Evolutionary conservation across 2,888 invertebrate genomes (phyloP).

Genomic region (Scrobipalpa atriplicella): DNA sequence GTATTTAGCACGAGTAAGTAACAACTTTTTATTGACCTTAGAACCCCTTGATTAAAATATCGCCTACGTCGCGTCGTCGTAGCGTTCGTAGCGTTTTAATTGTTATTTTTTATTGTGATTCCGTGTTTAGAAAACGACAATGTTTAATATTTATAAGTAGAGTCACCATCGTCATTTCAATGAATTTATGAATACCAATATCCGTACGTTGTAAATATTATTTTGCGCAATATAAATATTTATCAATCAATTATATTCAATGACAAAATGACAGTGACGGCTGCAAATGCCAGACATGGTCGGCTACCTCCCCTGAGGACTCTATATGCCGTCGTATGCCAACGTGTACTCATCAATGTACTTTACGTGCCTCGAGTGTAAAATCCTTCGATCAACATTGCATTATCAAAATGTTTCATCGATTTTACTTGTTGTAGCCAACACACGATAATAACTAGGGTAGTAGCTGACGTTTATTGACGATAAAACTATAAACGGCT

Average conservation of each 20-base stretch:
- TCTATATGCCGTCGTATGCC: constrained; percentile 5
- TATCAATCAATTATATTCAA: constrained; percentile 12
- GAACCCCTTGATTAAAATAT: no score
- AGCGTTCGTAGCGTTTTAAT: neutral
- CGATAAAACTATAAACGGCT: constrained; percentile 37
- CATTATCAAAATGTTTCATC: constrained; percentile 13
- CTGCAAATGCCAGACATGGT: neutral
- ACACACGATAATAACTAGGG: constrained; percentile 19
- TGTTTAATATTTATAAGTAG: neutral
- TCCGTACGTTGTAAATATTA: constrained; percentile 13
- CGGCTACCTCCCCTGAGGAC: neutral
- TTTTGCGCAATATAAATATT: constrained; percentile 10
- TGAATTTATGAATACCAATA: constrained; percentile 13
- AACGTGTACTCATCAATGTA: constrained; percentile 23
- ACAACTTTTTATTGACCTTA: no score
- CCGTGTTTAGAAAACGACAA: neutral
- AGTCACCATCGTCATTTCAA: neutral
- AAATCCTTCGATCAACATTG: constrained; percentile 1
- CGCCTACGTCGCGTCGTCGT: neutral
- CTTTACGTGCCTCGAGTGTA: constrained; percentile 24
- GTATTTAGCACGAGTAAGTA: no score
- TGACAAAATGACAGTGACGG: constrained; percentile 18
- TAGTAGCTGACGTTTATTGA: constrained; percentile 20
- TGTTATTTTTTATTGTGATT: neutral
- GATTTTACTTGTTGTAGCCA: neutral